phyloP scores from a whole-genome alignment of 53 echinoderm and acorn worm species.

The Henricia sp. region DNA sequence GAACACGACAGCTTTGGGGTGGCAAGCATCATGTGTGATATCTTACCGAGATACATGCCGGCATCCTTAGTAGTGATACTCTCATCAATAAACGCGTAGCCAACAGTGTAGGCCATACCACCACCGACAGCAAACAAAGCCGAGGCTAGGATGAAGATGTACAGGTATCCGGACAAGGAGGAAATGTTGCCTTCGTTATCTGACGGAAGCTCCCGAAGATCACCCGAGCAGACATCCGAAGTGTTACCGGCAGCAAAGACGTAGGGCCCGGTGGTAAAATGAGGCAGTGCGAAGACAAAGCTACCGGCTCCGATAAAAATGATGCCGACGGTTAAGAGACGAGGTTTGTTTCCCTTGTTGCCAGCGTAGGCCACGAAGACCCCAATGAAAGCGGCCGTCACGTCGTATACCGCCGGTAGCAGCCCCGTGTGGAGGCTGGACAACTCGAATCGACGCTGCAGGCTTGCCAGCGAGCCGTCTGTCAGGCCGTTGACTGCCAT shows the following conservation, averaged over 20 bases:
- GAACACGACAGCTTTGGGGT: neutral
- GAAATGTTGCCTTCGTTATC: constrained; percentile 9
- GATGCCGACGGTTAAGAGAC: constrained; percentile 41
- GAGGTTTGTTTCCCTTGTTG: constrained; percentile 52
- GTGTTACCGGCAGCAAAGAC: neutral
- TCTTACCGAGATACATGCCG: constrained; percentile 66
- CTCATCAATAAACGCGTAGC: constrained; percentile 67
- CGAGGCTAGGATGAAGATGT: constrained; percentile 56
- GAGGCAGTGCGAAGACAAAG: constrained; percentile 55
- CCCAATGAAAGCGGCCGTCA: constrained; percentile 42
- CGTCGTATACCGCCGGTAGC: constrained; percentile 59
- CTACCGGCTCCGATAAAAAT: constrained; percentile 26
- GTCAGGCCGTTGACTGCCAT: constrained; percentile 58
- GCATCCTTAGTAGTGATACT: constrained; percentile 48
- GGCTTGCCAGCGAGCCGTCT: constrained; percentile 49
- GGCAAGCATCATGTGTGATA: neutral
- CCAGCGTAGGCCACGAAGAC: constrained; percentile 57
- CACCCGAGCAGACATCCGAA: neutral
- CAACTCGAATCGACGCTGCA: constrained; percentile 67
- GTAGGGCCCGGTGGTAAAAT: constrained; percentile 49
- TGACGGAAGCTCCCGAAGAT: too few species aligned
- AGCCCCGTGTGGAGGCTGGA: constrained; percentile 60
- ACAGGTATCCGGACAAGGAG: constrained; percentile 53
- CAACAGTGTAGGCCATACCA: constrained; percentile 43
- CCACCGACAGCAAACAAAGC: constrained; percentile 51